These are phyloP conservation scores for Acrobasis suavella DNA, from an alignment of 2,888 invertebrate species.

Conservation along the genomic window DNA sequence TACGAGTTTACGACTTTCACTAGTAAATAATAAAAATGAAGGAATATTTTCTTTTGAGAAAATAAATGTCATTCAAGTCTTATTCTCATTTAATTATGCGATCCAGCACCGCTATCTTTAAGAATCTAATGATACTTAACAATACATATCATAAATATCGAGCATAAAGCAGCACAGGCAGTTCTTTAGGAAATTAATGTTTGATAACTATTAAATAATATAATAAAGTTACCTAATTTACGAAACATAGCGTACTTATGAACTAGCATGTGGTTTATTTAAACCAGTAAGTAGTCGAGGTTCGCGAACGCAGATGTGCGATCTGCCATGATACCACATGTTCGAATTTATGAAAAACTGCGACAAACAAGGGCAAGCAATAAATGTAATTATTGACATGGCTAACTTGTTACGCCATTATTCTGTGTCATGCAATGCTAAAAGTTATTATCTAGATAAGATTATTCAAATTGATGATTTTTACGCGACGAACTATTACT, in stretches of 20 bases:
- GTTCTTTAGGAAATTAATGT: neutral
- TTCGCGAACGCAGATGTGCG: slow-evolving; percentile 59
- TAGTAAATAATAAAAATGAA: no score
- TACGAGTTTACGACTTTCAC: no score
- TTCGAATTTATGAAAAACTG: slow-evolving; percentile 46
- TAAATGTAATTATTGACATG: slow-evolving; percentile 7
- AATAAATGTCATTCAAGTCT: no score
- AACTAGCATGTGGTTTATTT: slow-evolving; percentile 11
- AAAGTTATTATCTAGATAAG: slow-evolving; percentile 19
- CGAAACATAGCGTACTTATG: neutral
- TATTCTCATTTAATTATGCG: no score
- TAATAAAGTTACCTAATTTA: neutral
- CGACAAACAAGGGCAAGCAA: slow-evolving; percentile 18
- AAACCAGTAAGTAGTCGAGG: slow-evolving; percentile 32
- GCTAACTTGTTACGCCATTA: neutral
- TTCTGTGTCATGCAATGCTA: slow-evolving; percentile 4
- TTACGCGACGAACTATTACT: no score
- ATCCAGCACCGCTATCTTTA: no score
- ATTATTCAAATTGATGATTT: slow-evolving; percentile 15
- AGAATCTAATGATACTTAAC: no score
- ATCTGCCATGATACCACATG: slow-evolving; percentile 49
- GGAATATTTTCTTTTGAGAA: no score
- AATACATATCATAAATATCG: no score
- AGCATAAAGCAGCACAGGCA: no score
- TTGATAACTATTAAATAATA: slow-evolving; percentile 10